Percentiles rank a stretch among this genome's conserved stretches.
Evolutionary conservation across 2,888 invertebrate species (phyloP).

Genomic region (Linnaemya vulpina): DNA sequence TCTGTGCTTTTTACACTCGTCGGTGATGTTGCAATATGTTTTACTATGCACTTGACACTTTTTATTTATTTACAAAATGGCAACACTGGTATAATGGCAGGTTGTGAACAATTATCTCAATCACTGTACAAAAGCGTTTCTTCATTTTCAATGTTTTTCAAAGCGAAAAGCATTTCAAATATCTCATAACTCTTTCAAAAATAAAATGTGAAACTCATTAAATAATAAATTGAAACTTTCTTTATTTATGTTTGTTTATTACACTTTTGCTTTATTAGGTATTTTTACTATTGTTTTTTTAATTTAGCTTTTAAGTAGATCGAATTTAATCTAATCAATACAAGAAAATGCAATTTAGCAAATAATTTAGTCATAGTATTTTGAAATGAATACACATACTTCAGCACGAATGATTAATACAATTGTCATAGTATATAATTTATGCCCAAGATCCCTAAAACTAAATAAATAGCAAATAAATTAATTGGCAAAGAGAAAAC

Average conservation of each 20-base stretch:
- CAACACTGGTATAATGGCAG: too few species aligned
- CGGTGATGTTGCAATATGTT: too few species aligned
- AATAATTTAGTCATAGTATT: slow-evolving; percentile 30
- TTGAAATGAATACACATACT: not conserved
- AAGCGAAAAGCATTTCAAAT: slow-evolving; percentile 1
- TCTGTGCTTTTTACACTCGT: too few species aligned
- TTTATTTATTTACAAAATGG: too few species aligned
- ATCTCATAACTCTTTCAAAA: slow-evolving; percentile 4
- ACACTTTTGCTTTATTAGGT: not conserved
- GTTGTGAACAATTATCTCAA: not conserved
- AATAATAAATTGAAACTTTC: slow-evolving; percentile 26
- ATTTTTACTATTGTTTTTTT: too few species aligned
- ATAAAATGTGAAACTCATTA: slow-evolving; percentile 29
- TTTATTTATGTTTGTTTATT: not conserved
- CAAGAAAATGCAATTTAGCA: slow-evolving; percentile 6
- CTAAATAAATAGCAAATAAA: slow-evolving; percentile 1
- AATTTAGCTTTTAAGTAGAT: not conserved
- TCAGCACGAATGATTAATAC: slow-evolving; percentile 6
- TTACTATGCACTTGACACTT: too few species aligned
- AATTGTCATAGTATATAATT: slow-evolving; percentile 28
- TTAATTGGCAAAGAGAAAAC: slow-evolving; percentile 60
- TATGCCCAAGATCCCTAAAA: not conserved
- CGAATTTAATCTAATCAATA: slow-evolving; percentile 35
- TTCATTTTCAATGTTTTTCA: not conserved
- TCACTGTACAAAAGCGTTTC: not conserved